These are phyloP conservation scores for Varecia variegata DNA, from an alignment of 2,797 vertebrate genomes.

Conservation along the genomic window DNA sequence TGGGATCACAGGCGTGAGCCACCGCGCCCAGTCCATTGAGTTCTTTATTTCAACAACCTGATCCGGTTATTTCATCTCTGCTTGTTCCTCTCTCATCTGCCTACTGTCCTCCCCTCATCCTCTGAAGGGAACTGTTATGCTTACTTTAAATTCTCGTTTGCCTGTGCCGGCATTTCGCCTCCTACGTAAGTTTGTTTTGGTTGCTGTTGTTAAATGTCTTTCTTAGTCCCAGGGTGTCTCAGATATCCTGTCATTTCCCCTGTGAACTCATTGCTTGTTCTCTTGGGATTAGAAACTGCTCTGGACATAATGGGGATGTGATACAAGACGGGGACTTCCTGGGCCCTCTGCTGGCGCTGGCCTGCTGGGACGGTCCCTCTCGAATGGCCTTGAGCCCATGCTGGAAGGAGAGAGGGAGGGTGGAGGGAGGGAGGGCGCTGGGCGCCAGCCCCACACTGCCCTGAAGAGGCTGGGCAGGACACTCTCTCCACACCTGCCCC, in stretches of 20 bases:
- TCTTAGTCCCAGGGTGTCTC: not conserved
- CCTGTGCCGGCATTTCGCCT: not conserved
- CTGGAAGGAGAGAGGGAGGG: no score
- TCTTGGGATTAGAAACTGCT: not conserved
- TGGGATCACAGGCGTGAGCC: no score
- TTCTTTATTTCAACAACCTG: not conserved
- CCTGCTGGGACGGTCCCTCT: no score
- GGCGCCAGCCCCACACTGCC: no score
- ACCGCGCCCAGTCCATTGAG: no score
- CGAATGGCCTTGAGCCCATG: no score
- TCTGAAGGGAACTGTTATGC: not conserved
- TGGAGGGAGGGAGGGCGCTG: no score
- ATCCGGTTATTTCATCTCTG: no score
- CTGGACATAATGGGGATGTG: not conserved
- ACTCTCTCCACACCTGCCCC: no score
- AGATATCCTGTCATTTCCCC: not conserved
- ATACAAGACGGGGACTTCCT: not conserved
- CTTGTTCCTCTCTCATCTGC: not conserved
- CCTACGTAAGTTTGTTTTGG: no score
- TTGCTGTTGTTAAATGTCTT: not conserved
- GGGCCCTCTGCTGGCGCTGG: not conserved
- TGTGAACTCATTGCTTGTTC: not conserved
- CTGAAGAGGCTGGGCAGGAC: not conserved
- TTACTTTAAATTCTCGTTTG: not conserved
- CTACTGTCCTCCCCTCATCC: not conserved